Evolutionary conservation across 2,113 vertebrate species (phyloP), one percentile per base, ranked within the genome.

Genomic region (Forbesichthys papilliferus): DNA sequence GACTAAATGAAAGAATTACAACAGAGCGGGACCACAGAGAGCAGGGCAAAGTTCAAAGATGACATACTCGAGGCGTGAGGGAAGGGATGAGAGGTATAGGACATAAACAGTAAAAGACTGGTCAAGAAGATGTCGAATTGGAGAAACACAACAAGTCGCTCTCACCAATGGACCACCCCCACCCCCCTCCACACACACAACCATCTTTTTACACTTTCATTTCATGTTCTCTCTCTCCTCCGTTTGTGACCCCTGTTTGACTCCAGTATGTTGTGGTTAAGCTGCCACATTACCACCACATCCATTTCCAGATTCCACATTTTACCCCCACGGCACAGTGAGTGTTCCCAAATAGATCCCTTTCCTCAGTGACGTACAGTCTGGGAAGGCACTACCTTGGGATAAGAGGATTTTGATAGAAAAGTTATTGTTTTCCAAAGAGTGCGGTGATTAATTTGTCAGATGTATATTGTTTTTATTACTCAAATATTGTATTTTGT

Each of bases 111-210:
- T 8, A 49, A 13, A 42, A n/a, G 76, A 64, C 56, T 60, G 57
- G 58, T 55, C 49, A 64, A 59, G 9, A 64, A 47, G 76, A 84
- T 77, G 73, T 80, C 64, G 78, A 42, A 8, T 8, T 52, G 42
- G 48, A 13, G 4, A 51, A 68, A 75, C 68, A 77, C 70, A 60
- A 81, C 85, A 84, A 74, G 69, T 61, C 76, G 66, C 42, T 60
- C 46, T 68, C 69, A 71, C 62, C 68, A 68, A 74, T 69, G 78
- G 75, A 78, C 68, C 53, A 61, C 49, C 51, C 48, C 12, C 59
- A 11, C 18, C 0, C 34, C 16, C 12, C 27, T 13, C 18, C 18
- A 7, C 27, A 27, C 27, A 27, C 27, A 27, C 27, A 27, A 8
- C 14, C 64, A 16, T 14, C 3, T 16, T 27, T 12, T 48, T 3